Evolutionary conservation across 2,797 vertebrate genomes (phyloP).

Genomic region (Benthosema pterotum): DNA sequence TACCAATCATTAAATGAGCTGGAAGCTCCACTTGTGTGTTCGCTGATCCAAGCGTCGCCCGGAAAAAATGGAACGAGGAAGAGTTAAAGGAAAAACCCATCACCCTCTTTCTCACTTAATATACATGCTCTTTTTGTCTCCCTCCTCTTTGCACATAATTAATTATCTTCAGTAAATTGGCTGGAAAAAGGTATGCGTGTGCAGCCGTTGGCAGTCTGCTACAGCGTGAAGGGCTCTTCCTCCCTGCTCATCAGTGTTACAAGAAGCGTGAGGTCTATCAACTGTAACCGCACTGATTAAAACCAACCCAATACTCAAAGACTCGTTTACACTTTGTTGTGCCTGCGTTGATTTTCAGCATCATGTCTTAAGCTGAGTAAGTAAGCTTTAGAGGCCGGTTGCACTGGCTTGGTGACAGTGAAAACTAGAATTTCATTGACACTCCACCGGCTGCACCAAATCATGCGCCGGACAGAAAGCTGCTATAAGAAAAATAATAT

Average conservation of each 20-base stretch:
- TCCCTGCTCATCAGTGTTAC: neutral
- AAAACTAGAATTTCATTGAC: too few species aligned
- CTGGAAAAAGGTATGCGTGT: conserved; percentile 15
- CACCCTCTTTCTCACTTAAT: neutral
- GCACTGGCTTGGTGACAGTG: too few species aligned
- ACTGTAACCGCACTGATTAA: conserved; percentile 33
- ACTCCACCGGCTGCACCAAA: too few species aligned
- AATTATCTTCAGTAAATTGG: conserved; percentile 53
- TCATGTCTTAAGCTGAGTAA: too few species aligned
- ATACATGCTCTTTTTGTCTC: conserved; percentile 16
- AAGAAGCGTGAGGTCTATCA: conserved; percentile 31
- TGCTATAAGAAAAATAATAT: too few species aligned
- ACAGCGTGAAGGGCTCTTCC: conserved; percentile 18
- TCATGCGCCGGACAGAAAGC: too few species aligned
- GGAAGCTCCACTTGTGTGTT: conserved; percentile 32
- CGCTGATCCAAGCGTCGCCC: conserved; percentile 22
- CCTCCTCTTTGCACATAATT: conserved; percentile 21
- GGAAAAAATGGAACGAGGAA: neutral
- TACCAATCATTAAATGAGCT: conserved; percentile 53
- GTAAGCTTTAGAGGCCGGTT: too few species aligned
- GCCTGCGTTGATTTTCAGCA: too few species aligned
- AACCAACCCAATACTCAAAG: conserved; percentile 4
- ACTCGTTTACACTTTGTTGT: too few species aligned
- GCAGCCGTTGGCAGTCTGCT: neutral
- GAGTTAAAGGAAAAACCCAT: neutral